phyloP scores from a whole-genome alignment of 2,113 vertebrate species.

The Dasyurus viverrinus region DNA sequence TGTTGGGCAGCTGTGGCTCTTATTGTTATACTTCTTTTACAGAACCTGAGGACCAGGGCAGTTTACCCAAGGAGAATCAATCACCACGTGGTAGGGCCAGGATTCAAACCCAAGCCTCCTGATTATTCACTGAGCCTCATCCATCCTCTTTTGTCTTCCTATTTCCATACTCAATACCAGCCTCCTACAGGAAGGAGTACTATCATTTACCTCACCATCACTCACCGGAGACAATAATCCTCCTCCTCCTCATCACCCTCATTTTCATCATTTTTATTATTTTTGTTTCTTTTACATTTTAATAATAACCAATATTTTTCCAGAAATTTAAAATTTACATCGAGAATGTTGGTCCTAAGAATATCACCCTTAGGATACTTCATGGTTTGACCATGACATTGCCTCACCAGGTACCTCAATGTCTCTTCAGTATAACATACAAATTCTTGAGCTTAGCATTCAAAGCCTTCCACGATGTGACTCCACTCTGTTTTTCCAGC shows the following conservation, averaged over 20 bases:
- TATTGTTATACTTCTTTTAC: background rate
- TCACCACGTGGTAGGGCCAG: background rate
- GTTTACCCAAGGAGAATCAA: background rate
- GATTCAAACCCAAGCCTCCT: background rate
- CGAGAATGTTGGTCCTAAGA: background rate
- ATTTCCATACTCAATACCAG: background rate
- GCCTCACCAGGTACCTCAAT: background rate
- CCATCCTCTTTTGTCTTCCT: background rate
- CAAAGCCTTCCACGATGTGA: background rate
- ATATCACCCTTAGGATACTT: background rate
- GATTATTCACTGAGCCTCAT: background rate
- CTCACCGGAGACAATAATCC: background rate
- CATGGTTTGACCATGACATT: background rate
- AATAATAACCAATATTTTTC: background rate
- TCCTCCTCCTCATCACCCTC: background rate
- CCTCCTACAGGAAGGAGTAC: background rate
- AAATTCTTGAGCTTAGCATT: background rate
- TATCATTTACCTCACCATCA: background rate
- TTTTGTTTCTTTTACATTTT: background rate
- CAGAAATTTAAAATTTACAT: background rate
- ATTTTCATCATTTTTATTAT: too few relatives aligned
- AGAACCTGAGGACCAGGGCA: background rate
- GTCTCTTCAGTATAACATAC: background rate
- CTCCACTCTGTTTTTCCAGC: background rate
- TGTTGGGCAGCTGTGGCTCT: background rate